Percentiles rank a stretch among this genome's conserved stretches.
phyloP scores from a whole-genome alignment of 2,888 invertebrate genomes.

The Antheraea assamensis region DNA sequence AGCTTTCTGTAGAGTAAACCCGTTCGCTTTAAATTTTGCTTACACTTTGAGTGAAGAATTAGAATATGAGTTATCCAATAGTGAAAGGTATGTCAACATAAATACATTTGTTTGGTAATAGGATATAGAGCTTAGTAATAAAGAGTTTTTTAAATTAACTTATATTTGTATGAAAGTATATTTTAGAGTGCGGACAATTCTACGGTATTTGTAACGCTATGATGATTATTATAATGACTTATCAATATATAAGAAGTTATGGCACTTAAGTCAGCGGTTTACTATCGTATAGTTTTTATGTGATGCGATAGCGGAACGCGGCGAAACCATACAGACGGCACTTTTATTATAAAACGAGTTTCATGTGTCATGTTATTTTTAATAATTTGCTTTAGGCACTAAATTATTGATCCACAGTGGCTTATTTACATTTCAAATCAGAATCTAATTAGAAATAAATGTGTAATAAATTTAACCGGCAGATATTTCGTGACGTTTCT shows the following conservation, averaged over 20 bases:
- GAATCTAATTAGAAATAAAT: conserved; percentile 19
- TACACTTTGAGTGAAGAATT: conserved; percentile 21
- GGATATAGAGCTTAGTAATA: neutral
- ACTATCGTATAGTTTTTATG: conserved; percentile 11
- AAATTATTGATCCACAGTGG: conserved; percentile 17
- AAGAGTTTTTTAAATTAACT: neutral
- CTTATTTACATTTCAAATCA: conserved; percentile 24
- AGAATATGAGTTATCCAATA: conserved; percentile 39
- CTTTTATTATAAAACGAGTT: conserved; percentile 16
- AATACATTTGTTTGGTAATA: conserved; percentile 5
- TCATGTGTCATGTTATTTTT: conserved; percentile 15
- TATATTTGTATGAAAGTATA: neutral
- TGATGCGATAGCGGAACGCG: conserved; percentile 10
- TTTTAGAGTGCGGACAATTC: neutral
- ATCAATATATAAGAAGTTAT: conserved; percentile 15
- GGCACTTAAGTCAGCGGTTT: conserved; percentile 11
- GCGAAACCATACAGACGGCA: conserved; percentile 15
- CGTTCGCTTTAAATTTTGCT: conserved; percentile 13
- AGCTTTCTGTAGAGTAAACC: conserved; percentile 3
- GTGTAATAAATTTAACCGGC: neutral
- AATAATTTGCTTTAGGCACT: conserved; percentile 16
- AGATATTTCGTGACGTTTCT: conserved; percentile 16
- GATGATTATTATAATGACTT: conserved; percentile 14
- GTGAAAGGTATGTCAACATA: conserved; percentile 39
- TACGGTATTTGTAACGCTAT: conserved; percentile 25